Conservation (phyloP, 2,113 vertebrate genomes). For the Coracopsis vasa region DNA sequence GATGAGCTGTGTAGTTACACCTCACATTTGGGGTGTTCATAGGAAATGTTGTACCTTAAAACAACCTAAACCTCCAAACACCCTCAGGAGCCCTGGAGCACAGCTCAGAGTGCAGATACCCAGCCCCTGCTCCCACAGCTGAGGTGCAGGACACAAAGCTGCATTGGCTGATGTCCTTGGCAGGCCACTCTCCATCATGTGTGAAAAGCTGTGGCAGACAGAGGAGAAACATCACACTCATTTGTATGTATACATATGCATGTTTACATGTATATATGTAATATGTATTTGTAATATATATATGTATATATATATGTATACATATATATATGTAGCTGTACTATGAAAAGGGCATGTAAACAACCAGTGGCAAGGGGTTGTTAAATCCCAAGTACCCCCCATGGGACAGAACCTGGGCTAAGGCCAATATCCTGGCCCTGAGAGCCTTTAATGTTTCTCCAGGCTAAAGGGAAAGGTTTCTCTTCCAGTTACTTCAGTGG, state of each 20-base stretch:
- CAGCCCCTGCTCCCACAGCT: neutral
- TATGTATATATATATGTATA: neutral
- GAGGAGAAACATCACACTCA: neutral
- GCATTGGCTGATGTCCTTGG: neutral
- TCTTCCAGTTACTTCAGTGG: neutral
- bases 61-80: neutral
- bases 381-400: neutral
- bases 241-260: neutral
- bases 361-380: neutral
- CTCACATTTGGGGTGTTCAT: neutral
- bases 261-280: neutral
- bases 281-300: neutral
- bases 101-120: too few species aligned
- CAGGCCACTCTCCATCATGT: neutral
- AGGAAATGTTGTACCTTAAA: neutral
- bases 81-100: too few species aligned
- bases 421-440: neutral
- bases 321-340: neutral
- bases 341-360: neutral
- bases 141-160: neutral
- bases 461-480: neutral
- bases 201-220: neutral
- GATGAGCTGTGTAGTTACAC: neutral
- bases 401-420: neutral
- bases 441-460: neutral